Evolutionary conservation across 1,140 invertebrate species (phyloP), one percentile per base, ranked within the genome.

Genomic region (Drosophila elegans): DNA sequence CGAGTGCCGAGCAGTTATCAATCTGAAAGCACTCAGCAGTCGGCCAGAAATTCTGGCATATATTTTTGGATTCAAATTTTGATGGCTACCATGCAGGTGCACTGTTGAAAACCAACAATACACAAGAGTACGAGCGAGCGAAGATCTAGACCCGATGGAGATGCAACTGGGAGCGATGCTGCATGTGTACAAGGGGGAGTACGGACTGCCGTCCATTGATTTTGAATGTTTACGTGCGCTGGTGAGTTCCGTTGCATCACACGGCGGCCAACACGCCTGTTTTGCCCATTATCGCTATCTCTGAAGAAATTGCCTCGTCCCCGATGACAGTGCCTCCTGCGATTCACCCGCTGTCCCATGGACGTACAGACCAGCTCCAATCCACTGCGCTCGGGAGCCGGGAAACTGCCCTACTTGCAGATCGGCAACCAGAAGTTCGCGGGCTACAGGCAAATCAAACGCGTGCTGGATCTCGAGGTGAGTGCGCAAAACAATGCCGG

Each of bases 141-240:
- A 13, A 57, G 64, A 48, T 27, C 11, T 1, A 3, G 73, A 68
- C 27, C 32, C 63, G 6, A 76, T 56, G 52, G 78, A 90, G 56
- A 79, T 90, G 78, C 67, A 66, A 68, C 72, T 84, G 44, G 79
- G 78, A 41, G 67, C 90, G 38, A 78, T 67, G 63, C 91, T 97
- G 74, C 94, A 96, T 92, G 94, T 97, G 77, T 97, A 97, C 95
- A 94, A 95, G 92, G 96, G 96, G 10, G 96, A 97, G 90, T 97
- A 96, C 96, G 96, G 96, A 25, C 92, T 97, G 32, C 96, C 97
- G 2, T 96, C 97, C 34, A 93, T 97, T 71, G 96, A 97, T 93
- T 93, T 95, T 61, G 94, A 95, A 91, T 97, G 96, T 93, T 93
- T 97, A 51, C 95, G 96, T 93, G 94, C 95, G 80, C 92, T 97